A percentile compares a stretch with the other conserved stretches of the same genome.
These are phyloP conservation scores for Tetragonula carbonaria DNA, from an alignment of 2,888 invertebrate genomes.

Conservation along the genomic window DNA sequence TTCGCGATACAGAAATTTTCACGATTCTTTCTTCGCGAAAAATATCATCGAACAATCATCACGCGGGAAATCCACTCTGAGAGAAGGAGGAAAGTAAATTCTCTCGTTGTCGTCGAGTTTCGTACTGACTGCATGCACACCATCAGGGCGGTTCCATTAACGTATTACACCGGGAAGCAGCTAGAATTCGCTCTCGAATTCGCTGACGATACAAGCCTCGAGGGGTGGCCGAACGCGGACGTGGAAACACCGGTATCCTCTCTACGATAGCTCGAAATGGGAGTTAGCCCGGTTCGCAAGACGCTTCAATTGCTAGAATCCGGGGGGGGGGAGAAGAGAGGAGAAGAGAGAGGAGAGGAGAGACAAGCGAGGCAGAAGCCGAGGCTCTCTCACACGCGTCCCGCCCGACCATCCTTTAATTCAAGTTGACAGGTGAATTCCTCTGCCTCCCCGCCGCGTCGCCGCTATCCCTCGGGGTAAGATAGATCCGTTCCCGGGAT, in stretches of 20 bases:
- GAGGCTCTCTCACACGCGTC: constrained; percentile 66
- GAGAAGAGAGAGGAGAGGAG: neutral
- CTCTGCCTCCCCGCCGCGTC: constrained; percentile 58
- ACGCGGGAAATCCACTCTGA: neutral
- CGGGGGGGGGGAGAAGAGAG: neutral
- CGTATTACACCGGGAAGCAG: constrained; percentile 21
- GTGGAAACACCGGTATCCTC: constrained; percentile 59
- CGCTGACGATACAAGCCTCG: constrained; percentile 25
- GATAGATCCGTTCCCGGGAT: constrained; percentile 84
- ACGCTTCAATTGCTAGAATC: constrained; percentile 74
- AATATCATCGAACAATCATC: neutral
- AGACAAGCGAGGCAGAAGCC: constrained; percentile 8
- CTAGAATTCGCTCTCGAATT: constrained; percentile 21
- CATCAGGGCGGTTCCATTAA: constrained; percentile 38
- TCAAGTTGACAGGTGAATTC: constrained; percentile 86
- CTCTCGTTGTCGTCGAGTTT: neutral
- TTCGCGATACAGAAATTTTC: no score
- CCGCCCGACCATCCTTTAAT: constrained; percentile 85
- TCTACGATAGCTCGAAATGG: constrained; percentile 57
- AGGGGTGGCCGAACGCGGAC: constrained; percentile 48
- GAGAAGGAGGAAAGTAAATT: neutral
- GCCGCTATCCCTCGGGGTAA: constrained; percentile 83
- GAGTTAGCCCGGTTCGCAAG: constrained; percentile 64
- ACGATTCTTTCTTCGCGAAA: neutral
- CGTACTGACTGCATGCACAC: neutral